Conservation (phyloP, 2,797 vertebrate species). For the Lithobates sylvaticus region DNA sequence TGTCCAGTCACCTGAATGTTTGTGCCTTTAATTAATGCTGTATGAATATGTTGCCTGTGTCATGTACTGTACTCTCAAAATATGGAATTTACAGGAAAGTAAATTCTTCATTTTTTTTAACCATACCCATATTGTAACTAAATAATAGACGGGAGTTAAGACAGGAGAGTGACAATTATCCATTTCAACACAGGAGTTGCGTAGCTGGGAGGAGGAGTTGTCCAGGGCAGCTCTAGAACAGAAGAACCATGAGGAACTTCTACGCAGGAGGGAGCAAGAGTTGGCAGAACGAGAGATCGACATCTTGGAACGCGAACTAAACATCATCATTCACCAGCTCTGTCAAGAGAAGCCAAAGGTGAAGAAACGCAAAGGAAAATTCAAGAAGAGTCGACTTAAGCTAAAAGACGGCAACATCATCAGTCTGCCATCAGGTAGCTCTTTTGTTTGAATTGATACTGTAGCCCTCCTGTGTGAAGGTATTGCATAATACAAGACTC, state of each 20-base stretch:
- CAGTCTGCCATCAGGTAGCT: conserved; percentile 93
- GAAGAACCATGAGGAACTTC: conserved; percentile 93
- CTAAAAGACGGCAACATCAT: conserved; percentile 94
- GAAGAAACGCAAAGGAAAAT: conserved; percentile 94
- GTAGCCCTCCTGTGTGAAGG: too few relatives aligned
- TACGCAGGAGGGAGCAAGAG: conserved; percentile 91
- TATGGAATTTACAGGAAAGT: too few relatives aligned
- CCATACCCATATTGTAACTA: too few relatives aligned
- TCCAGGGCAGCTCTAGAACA: conserved; percentile 92
- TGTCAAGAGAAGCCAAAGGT: conserved; percentile 95
- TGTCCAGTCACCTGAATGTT: too few relatives aligned
- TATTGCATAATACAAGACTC: too few relatives aligned
- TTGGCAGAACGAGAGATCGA: conserved; percentile 95
- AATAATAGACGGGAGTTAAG: too few relatives aligned
- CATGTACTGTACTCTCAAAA: too few relatives aligned
- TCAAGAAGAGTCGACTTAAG: conserved; percentile 91
- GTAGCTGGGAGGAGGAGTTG: conserved; percentile 96
- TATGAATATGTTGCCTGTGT: too few relatives aligned
- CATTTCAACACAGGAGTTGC: conserved; percentile 82
- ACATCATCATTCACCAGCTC: conserved; percentile 97
- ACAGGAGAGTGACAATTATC: too few relatives aligned
- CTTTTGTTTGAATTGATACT: neutral
- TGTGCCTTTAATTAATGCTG: too few relatives aligned
- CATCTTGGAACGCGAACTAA: conserved; percentile 94
- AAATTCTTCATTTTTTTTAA: too few relatives aligned